These are phyloP conservation scores for Gobio gobio DNA, from an alignment of 2,113 vertebrate genomes.

Conservation along the genomic window DNA sequence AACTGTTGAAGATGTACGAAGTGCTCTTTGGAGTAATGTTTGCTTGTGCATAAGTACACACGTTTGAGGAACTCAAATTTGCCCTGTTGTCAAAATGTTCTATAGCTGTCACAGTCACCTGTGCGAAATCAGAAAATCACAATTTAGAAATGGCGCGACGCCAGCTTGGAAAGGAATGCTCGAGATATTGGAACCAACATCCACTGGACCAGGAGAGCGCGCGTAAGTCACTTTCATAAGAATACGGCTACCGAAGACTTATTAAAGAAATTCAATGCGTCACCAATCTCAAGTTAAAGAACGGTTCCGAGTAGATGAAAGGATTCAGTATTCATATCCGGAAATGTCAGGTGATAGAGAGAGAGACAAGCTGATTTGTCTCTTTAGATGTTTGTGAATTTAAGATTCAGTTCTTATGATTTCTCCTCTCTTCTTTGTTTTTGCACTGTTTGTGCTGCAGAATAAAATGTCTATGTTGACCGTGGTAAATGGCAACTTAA, in stretches of 20 bases:
- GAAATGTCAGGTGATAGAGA: slow-evolving; percentile 53
- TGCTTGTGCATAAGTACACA: slow-evolving; percentile 75
- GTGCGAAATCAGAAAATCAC: slow-evolving; percentile 57
- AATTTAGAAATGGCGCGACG: slow-evolving; percentile 20
- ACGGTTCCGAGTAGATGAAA: background rate
- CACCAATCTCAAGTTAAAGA: background rate
- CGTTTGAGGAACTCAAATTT: slow-evolving; percentile 63
- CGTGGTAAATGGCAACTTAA: slow-evolving; percentile 90
- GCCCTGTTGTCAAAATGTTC: slow-evolving; percentile 54
- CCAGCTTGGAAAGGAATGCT: background rate
- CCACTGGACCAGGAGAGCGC: background rate
- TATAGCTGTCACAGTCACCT: slow-evolving; percentile 73
- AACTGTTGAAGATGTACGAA: slow-evolving; percentile 76
- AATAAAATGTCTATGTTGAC: slow-evolving; percentile 89
- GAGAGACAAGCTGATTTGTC: slow-evolving; percentile 62
- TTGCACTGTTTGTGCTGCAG: slow-evolving; percentile 79
- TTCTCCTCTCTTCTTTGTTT: slow-evolving; percentile 65
- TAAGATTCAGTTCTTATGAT: slow-evolving; percentile 69
- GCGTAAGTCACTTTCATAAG: background rate
- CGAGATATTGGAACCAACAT: background rate
- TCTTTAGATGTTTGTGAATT: slow-evolving; percentile 72
- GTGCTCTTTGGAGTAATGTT: slow-evolving; percentile 68
- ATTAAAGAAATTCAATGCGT: background rate
- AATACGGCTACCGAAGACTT: background rate
- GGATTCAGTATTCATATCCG: slow-evolving; percentile 19